Percentiles rank a stretch among this genome's conserved stretches.
phyloP scores from a whole-genome alignment of 2,113 vertebrate genomes.

The Callipepla squamata region DNA sequence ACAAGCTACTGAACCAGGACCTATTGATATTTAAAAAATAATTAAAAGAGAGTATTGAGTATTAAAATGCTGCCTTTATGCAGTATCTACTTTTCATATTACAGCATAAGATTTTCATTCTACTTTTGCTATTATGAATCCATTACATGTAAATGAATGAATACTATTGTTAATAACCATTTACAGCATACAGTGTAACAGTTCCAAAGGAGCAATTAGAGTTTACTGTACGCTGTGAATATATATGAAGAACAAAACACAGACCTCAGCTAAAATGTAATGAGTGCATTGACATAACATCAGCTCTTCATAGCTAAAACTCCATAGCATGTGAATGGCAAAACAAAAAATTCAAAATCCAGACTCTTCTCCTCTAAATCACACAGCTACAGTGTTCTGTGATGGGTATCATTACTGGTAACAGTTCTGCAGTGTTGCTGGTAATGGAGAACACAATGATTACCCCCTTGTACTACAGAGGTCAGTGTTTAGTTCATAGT shows the following conservation, averaged over 20 bases:
- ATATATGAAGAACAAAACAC: conserved; percentile 70
- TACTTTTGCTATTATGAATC: conserved; percentile 71
- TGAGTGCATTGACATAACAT: conserved; percentile 58
- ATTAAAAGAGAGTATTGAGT: conserved; percentile 66
- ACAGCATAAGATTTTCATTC: conserved; percentile 49
- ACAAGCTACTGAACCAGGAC: conserved; percentile 65
- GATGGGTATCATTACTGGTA: background rate
- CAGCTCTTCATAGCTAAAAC: conserved; percentile 29
- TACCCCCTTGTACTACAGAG: accelerated
- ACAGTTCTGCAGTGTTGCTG: background rate
- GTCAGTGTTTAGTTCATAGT: background rate
- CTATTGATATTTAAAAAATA: conserved; percentile 71
- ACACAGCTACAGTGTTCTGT: background rate
- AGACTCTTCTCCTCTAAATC: background rate
- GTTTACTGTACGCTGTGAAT: conserved; percentile 72
- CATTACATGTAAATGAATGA: conserved; percentile 73
- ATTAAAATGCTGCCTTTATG: conserved; percentile 65
- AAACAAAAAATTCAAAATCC: conserved; percentile 12
- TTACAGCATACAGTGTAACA: conserved; percentile 68
- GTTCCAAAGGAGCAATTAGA: conserved; percentile 71
- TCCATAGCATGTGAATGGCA: conserved; percentile 8
- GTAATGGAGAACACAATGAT: background rate
- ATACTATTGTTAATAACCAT: conserved; percentile 72
- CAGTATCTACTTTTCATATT: conserved; percentile 69
- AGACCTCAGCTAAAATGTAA: conserved; percentile 61